Base-by-base conservation (phyloP, 2,113 vertebrate species). In the Apaloderma vittatum region DNA sequence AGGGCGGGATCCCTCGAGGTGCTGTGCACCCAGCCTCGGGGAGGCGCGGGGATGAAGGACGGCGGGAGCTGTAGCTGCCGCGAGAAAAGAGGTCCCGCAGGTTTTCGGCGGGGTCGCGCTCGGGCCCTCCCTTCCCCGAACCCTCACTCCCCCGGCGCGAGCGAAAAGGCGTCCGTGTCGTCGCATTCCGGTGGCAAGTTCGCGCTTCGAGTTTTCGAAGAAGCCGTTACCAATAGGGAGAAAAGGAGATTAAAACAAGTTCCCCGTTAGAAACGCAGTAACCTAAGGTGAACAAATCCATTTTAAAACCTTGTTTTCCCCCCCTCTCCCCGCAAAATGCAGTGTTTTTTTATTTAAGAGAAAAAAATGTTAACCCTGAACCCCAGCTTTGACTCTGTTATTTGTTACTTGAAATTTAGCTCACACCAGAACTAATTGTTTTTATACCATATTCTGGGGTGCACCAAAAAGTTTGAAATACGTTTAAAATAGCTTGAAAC, bases 391-490 rank as follows among this genome's bases (percentile, higher is more conserved):
- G 84, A 90, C 94, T 95, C 40, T 86, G 75, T 90, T 85, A 82
- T 91, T 95, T 92, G 94, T 96, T 91, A 97, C 96, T 97, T 97
- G 90, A 94, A 96, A 95, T 94, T 98, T 97, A 95, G 93, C 90
- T 97, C 96, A 97, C 93, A 92, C 85, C 96, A 95, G 95, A 97
- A 97, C 88, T 91, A 93, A 96, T 96, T 90, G 96, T 96, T 96
- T 98, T 97, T 97, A 90, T 87, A 97, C 95, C 97, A 6, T 97
- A 97, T 97, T 98, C 98, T 98, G 97, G 97, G 97, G 96, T 98
- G 98, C 98, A 98, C 98, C 98, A 98, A 98, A 98, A 98, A 97
- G 93, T 96, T 40, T 82, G 91, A 95, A 96, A 61, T 90, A 95
- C 23, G 15, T 97, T 98, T 91, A 91, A 97, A 98, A 97, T 95